Percentiles rank a stretch among this genome's conserved stretches.
Evolutionary conservation across 2,113 vertebrate genomes (phyloP).

Genomic region (Scomber colias): DNA sequence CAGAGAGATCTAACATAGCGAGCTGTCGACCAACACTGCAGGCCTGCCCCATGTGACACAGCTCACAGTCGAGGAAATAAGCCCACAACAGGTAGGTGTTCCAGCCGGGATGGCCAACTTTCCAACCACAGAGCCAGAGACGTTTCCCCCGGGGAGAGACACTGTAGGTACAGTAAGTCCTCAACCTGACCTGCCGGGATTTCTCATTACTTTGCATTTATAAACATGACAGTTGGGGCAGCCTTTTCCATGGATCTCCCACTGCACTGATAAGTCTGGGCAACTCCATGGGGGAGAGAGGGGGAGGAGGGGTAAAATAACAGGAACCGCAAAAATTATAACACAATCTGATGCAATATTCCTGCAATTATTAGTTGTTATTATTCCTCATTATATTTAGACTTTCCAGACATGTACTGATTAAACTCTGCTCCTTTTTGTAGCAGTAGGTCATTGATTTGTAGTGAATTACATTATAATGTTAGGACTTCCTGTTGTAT

Average conservation of each 20-base stretch:
- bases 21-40: constrained; percentile 28
- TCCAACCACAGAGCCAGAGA: constrained; percentile 57
- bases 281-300: not conserved
- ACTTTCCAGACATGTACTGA: not conserved
- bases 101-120: constrained; percentile 57
- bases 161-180: constrained; percentile 7
- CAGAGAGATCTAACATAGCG: constrained; percentile 40
- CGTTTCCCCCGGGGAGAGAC: constrained; percentile 50
- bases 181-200: constrained; percentile 41
- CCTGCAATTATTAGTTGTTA: not conserved
- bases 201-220: constrained; percentile 52
- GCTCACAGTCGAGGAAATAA: constrained; percentile 71
- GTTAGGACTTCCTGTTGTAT: not conserved
- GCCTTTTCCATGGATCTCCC: constrained; percentile 25
- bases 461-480: constrained; percentile 6
- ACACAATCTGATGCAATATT: not conserved
- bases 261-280: not conserved
- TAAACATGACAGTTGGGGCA: constrained; percentile 19
- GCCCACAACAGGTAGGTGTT: constrained; percentile 65
- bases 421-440: not conserved
- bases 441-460: not conserved
- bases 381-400: not conserved
- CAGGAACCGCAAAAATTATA: too few species aligned
- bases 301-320: too few species aligned
- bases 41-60: constrained; percentile 46